Evolutionary conservation across 2,797 vertebrate genomes (phyloP).

Genomic region (Saxicola maurus): DNA sequence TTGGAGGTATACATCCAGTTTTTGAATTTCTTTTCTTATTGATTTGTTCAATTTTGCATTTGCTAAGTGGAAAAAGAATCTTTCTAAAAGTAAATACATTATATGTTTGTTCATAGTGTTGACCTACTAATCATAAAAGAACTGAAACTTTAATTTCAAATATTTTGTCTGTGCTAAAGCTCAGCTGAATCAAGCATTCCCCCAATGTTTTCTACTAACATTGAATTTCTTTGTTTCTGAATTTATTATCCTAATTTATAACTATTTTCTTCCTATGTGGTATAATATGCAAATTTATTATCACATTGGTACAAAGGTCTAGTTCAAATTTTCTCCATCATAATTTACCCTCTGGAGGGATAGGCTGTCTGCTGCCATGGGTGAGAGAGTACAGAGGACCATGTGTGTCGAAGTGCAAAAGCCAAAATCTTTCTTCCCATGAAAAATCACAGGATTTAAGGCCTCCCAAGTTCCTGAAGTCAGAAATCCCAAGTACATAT

Average conservation of each 20-base stretch:
- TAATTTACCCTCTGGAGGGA: not conserved
- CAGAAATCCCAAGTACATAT: not conserved
- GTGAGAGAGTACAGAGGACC: not conserved
- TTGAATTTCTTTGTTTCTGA: not conserved
- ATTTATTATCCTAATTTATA: not conserved
- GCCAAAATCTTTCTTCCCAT: not conserved
- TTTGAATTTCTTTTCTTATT: not conserved
- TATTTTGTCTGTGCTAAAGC: not conserved
- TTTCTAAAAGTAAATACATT: not conserved
- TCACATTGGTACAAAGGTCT: not conserved
- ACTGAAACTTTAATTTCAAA: not conserved
- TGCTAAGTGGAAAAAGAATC: not conserved
- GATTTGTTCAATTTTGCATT: not conserved
- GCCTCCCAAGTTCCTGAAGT: not conserved
- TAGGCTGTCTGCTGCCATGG: not conserved
- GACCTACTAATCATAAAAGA: not conserved
- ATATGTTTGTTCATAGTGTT: not conserved
- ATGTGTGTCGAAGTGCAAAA: not conserved
- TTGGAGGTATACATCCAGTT: not conserved
- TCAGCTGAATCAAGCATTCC: not conserved
- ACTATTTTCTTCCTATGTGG: not conserved
- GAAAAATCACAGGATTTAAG: not conserved
- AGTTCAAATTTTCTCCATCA: not conserved
- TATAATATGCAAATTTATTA: not conserved
- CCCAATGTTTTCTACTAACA: not conserved